Evolutionary conservation across 2,888 invertebrate species (phyloP), one percentile per base, ranked within the genome.

Genomic region (Hyles lineata): DNA sequence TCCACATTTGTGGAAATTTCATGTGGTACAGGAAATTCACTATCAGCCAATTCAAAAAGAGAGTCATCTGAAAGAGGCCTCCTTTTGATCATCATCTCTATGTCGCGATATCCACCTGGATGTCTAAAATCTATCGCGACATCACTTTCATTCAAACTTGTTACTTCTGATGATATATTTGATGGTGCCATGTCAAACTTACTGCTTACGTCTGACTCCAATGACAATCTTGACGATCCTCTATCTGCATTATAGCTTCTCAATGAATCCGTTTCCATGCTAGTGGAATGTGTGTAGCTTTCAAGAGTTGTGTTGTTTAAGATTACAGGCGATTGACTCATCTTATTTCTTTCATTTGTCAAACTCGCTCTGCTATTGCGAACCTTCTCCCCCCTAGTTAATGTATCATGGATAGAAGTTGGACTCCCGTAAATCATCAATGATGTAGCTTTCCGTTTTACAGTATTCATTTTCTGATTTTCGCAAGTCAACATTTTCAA

Each of bases 51-150:
- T 85, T 97, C 96, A 83, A 96, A 96, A 61, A 96, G 91, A 70
- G 96, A 97, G 80, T 97, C 97, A 83, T 97, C 97, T 25, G 97
- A 97, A 5, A 97, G 95, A 0, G 97, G 97, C 78, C 97, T 92
- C 70, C 97, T 93, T 82, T 97, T 97, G 61, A 96, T 87, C 79
- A 96, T 95, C 35, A 95, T 93, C 81, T 96, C 96, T 60, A 96
- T 94, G 75, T 96, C 95, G 78, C 93, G 94, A 77, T 91, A 92
- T 29, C 80, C 84, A 74, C 89, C 86, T 2, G 90, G 86, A 83
- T 93, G 89, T 74, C 96, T 91, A 8, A 96, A 90, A 78, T 96
- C 96, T 4, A 95, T 90, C 76, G 95, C 95, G 69, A 93, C 90
- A 72, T 94, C 94, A 76, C 87, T 90, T 80, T 89, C 94, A 77